Percentiles rank a stretch among this genome's conserved stretches.
Conservation (phyloP, 2,888 invertebrate species). For the Eretmocerus hayati region DNA sequence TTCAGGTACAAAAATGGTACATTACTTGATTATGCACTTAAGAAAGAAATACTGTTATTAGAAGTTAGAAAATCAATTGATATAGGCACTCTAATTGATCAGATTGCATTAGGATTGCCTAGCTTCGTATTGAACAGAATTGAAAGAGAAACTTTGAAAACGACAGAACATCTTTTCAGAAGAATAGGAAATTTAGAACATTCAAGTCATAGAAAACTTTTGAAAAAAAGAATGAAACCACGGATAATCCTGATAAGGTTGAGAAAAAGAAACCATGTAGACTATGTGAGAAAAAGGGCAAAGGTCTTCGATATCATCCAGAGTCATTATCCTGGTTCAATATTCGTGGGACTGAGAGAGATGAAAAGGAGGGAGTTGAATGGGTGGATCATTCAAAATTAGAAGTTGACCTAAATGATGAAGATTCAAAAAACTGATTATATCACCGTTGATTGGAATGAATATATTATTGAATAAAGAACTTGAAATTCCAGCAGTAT, state of each 20-base stretch:
- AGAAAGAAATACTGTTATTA: slow-evolving; percentile 24
- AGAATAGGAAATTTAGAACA: slow-evolving; percentile 30
- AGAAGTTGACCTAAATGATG: slow-evolving; percentile 17
- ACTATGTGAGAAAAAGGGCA: slow-evolving; percentile 7
- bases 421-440: slow-evolving; percentile 25
- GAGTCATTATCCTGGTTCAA: slow-evolving; percentile 26
- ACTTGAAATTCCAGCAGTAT: slow-evolving; percentile 17
- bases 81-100: slow-evolving; percentile 16
- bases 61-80: slow-evolving; percentile 22
- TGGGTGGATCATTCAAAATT: slow-evolving; percentile 21
- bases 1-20: slow-evolving; percentile 17
- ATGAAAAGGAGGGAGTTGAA: slow-evolving; percentile 13
- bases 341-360: slow-evolving; percentile 13
- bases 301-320: slow-evolving; percentile 20
- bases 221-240: background rate
- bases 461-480: slow-evolving; percentile 22
- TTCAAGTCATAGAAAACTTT: background rate
- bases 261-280: background rate
- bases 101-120: slow-evolving; percentile 21
- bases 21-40: slow-evolving; percentile 27
- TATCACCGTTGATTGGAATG: slow-evolving; percentile 25
- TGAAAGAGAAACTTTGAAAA: slow-evolving; percentile 20
- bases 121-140: slow-evolving; percentile 24
- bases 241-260: background rate
- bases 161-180: slow-evolving; percentile 17